Base-by-base conservation (phyloP, 1,140 invertebrate species). In the Bombus waltoni region DNA sequence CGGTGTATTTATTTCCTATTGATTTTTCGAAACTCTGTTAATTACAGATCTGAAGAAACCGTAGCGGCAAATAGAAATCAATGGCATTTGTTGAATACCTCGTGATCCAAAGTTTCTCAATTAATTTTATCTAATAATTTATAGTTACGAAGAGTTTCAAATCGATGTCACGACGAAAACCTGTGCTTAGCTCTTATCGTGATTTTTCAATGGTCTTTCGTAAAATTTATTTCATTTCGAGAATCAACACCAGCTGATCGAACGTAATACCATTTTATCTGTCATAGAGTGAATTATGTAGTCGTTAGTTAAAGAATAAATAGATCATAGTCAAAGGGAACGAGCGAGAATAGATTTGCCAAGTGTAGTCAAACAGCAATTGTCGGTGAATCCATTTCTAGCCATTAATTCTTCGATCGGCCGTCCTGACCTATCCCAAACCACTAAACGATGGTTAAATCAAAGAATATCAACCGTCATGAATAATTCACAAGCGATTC, bases 261-360 rank as follows among this genome's bases (percentile, higher is more conserved):
- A 35, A 68, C 32, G 9, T 25, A 35, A 74, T n/a, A 32, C 9
- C 25, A 28, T 18, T 13, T 3, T 28, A 32, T 10, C 15, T 11
- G 44, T 15, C 32, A 11, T 18, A n/a, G 25, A 22, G 15, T 25
- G 13, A 35, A 25, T 32, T 25, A 66, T 35, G 3, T 10, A 5
- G 0, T n/a, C 25, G 11, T 35, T 80, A 80, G 47, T 80, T 47
- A 38, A 70, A 70, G 32, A 44, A 65, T 78, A 65, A 78, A 65
- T 35, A 44, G 35, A 78, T 66, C 59, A 35, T n/a, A 44, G 10
- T 42, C 10, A 62, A 62, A 66, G 18, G 2, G 6, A 44, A 65
- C 18, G 10, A 5, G 40, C 22, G n/a, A 44, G 22, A 65, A 59
- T 28, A 35, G 38, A 22, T 59, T 15, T 42, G 22, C 47, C 25